phyloP scores from a whole-genome alignment of 1,140 invertebrate genomes.

The Metopolophium dirhodum region DNA sequence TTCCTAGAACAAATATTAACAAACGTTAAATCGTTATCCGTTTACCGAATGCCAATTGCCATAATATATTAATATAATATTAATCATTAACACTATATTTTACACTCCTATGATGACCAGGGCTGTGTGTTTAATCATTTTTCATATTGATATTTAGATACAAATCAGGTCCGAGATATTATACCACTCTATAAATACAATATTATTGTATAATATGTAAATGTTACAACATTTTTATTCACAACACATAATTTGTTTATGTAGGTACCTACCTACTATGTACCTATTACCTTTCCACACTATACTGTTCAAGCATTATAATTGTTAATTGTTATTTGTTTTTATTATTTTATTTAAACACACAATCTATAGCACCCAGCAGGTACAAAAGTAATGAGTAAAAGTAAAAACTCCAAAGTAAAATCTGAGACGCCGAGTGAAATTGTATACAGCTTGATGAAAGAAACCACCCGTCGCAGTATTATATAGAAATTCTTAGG shows the following conservation, averaged over 20 bases:
- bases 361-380: too few relatives aligned
- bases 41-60: not conserved
- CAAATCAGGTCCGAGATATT: not conserved
- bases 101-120: not conserved
- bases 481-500: not conserved
- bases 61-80: not conserved
- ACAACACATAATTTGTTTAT: not conserved
- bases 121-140: not conserved
- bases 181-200: not conserved
- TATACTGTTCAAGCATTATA: not conserved
- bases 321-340: not conserved
- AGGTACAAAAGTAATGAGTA: too few relatives aligned
- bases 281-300: not conserved
- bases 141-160: not conserved
- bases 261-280: not conserved
- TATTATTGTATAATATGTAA: not conserved
- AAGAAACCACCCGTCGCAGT: too few relatives aligned
- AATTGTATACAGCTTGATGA: too few relatives aligned
- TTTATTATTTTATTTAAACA: not conserved
- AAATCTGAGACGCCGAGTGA: too few relatives aligned
- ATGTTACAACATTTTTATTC: not conserved
- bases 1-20: constrained; percentile 63
- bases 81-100: not conserved
- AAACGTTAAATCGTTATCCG: not conserved
- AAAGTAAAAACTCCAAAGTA: too few relatives aligned